These are phyloP conservation scores for Drosophila kokeensis DNA, from an alignment of 2,888 invertebrate genomes.

Conservation along the genomic window DNA sequence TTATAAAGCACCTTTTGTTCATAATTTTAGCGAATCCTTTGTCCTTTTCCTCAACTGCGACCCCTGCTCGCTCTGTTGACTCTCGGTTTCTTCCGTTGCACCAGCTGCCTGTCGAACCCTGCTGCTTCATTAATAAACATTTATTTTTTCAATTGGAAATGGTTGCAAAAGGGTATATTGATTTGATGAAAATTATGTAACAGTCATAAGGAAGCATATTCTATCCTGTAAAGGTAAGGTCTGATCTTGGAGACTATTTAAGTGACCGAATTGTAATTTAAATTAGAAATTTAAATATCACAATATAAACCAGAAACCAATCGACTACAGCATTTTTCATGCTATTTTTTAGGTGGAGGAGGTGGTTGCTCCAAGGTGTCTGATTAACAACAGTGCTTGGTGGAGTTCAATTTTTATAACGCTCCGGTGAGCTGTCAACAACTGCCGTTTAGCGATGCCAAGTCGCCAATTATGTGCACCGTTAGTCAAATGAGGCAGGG, in stretches of 20 bases:
- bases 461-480: conserved; percentile 73
- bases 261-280: neutral
- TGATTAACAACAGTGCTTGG: conserved; percentile 40
- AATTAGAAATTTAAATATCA: no score
- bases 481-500: conserved; percentile 61
- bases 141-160: neutral
- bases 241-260: neutral
- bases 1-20: conserved; percentile 68
- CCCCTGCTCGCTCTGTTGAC: neutral
- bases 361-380: conserved; percentile 22
- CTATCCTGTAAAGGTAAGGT: fast-evolving
- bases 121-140: conserved; percentile 51
- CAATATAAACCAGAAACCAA: no score
- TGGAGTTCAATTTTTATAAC: conserved; percentile 36
- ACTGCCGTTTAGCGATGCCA: conserved; percentile 68
- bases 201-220: neutral
- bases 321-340: neutral
- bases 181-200: neutral
- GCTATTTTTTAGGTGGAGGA: neutral
- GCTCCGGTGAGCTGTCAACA: conserved; percentile 50
- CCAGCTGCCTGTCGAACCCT: conserved; percentile 25
- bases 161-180: neutral
- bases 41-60: conserved; percentile 1
- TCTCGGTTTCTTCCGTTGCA: neutral
- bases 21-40: conserved; percentile 49